These are phyloP conservation scores for Menidia menidia DNA, from an alignment of 2,797 vertebrate genomes.

Conservation along the genomic window DNA sequence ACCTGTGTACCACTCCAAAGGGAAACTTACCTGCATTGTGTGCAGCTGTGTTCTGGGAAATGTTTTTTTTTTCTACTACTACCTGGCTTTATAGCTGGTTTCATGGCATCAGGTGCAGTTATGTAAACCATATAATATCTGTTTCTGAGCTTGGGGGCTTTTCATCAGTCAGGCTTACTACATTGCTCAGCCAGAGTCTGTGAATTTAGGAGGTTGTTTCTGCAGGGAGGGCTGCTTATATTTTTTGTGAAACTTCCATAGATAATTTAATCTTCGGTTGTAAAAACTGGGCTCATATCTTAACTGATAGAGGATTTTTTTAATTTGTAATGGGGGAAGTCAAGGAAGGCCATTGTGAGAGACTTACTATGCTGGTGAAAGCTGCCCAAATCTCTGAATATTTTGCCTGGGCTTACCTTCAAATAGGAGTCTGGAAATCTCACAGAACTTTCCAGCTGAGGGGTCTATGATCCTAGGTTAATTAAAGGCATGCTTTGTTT, in stretches of 20 bases:
- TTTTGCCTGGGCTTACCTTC: background rate
- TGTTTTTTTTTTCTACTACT: conserved; percentile 35
- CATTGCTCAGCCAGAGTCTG: background rate
- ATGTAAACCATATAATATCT: conserved; percentile 4
- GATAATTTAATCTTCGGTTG: background rate
- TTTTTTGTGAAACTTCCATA: conserved; percentile 6
- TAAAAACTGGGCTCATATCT: background rate
- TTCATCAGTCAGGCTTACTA: background rate
- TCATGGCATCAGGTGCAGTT: conserved; percentile 16
- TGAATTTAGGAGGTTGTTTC: background rate
- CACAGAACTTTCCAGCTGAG: too few species aligned
- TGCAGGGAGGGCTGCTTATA: background rate
- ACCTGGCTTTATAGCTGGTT: conserved; percentile 17
- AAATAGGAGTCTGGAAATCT: background rate
- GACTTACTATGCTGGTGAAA: background rate
- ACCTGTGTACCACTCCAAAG: conserved; percentile 27
- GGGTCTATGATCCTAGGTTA: too few species aligned
- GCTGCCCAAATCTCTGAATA: background rate
- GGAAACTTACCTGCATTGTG: conserved; percentile 49
- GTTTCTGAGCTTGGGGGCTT: conserved; percentile 2
- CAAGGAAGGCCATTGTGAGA: too few species aligned
- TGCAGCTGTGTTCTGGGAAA: conserved; percentile 31
- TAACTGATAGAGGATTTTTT: conserved; percentile 1
- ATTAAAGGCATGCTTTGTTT: too few species aligned
- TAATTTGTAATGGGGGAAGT: too few species aligned